These are phyloP conservation scores for Amiota minor DNA, from an alignment of 2,888 invertebrate genomes.

Conservation along the genomic window DNA sequence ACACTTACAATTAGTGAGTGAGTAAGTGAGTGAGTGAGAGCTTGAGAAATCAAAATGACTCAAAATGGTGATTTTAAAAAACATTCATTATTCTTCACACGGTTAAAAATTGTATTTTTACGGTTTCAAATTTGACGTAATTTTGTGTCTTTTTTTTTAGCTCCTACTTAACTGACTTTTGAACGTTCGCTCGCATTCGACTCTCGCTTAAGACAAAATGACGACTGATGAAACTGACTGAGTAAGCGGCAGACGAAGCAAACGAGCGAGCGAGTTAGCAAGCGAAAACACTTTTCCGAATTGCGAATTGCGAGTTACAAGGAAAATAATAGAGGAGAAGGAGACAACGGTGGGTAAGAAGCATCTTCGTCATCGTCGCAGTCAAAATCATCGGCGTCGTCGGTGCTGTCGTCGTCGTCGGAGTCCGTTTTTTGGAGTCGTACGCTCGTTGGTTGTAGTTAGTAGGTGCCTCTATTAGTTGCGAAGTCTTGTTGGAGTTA, in stretches of 20 bases:
- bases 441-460: no score
- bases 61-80: no score
- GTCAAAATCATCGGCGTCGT: slow-evolving; percentile 19
- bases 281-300: slow-evolving; percentile 20
- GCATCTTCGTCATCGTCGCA: slow-evolving; percentile 3
- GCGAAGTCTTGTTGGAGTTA: neutral
- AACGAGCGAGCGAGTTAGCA: slow-evolving; percentile 54
- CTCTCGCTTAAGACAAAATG: slow-evolving; percentile 68
- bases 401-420: slow-evolving; percentile 38
- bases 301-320: neutral
- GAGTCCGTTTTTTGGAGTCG: neutral
- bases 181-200: slow-evolving; percentile 15
- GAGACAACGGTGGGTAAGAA: neutral
- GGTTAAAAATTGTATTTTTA: no score
- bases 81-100: no score
- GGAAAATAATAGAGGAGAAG: neutral
- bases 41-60: no score
- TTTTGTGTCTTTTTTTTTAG: no score
- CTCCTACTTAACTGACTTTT: no score
- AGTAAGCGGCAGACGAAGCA: slow-evolving; percentile 55
- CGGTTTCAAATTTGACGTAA: no score
- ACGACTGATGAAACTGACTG: slow-evolving; percentile 53
- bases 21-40: no score
- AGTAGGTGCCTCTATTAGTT: no score
- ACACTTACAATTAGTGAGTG: no score